These are phyloP conservation scores for Pseudopleuronectes americanus DNA, from an alignment of 2,797 vertebrate genomes.

Conservation along the genomic window DNA sequence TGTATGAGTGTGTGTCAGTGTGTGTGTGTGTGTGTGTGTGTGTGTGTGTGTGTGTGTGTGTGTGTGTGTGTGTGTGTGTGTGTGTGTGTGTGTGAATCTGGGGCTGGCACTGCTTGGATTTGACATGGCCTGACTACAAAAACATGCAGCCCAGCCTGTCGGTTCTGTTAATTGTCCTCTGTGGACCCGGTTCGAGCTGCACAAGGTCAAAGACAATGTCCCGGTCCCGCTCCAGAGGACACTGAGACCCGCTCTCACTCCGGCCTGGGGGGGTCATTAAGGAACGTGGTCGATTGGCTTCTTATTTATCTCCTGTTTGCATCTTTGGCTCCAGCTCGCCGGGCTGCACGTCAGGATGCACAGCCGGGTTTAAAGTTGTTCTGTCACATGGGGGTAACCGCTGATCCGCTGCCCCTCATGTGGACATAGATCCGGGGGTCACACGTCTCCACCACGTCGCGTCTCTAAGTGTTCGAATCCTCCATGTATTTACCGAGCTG, in stretches of 20 bases:
- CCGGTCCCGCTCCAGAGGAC: constrained; percentile 16
- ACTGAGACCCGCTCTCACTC: background rate
- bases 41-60: background rate
- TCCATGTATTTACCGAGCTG: constrained; percentile 63
- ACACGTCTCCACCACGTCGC: background rate
- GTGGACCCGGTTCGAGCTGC: constrained; percentile 45
- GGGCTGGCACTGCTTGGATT: constrained; percentile 30
- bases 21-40: constrained; percentile 28
- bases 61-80: constrained; percentile 8
- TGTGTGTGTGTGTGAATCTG: constrained; percentile 31
- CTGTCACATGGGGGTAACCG: background rate
- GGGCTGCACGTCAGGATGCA: background rate
- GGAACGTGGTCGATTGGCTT: background rate
- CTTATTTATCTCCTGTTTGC: background rate
- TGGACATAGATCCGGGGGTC: background rate
- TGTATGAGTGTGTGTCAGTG: background rate
- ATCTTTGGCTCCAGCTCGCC: background rate
- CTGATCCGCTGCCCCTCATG: background rate
- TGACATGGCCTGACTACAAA: constrained; percentile 42
- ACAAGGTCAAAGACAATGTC: constrained; percentile 55
- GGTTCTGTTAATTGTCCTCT: constrained; percentile 39
- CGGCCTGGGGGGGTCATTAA: background rate
- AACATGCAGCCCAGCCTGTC: constrained; percentile 47
- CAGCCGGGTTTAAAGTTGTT: background rate
- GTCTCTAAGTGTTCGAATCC: background rate